Base-by-base conservation (phyloP, 1,140 invertebrate genomes). In the Zaprionus vittiger region DNA sequence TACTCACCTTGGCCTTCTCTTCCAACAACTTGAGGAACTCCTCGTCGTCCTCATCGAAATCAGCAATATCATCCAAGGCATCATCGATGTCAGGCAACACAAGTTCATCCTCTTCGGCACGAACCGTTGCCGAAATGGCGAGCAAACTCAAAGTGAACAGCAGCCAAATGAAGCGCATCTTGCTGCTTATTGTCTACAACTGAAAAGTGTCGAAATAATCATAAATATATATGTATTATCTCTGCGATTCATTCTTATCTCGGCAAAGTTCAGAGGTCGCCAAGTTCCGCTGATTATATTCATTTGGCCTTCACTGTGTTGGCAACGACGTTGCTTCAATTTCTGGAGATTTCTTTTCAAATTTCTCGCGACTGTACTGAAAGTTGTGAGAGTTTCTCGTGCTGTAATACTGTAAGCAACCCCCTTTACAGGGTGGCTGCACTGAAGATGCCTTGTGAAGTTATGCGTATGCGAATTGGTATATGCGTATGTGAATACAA, bases 1-100 rank as follows among this genome's bases (percentile, higher is more conserved):
- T 9, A 73, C 80, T 69, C 59, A 93, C 92, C 73, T 77, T 73
- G 31, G 68, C 75, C 66, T 92, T 93, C 64, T 92, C 80, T 62
- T 93, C 92, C 0, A 93, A 80, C 66, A 91, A 57, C 3, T 60
- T 69, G 57, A 93, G 44, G n/a, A 82, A 80, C 66, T 91, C 87
- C 63, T 93, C 92, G 34, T 92, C 92, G 55, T 81, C 77, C 6
- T 93, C 92, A 49, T 92, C 86, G 14, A 92, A 77, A 22, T 87
- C 91, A 31, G 66, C 63, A 20, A 92, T 71, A 34, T 89, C 77
- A 0, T 52, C 69, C 22, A 89, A 47, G 34, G 31, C 31, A 11
- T 34, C 31, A 11, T 81, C 78, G 4, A 89, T 22, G 15, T 69
- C 66, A 4, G 9, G 62, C 2, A 87, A 6, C 47, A 65, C 67